Conservation (phyloP, 2,797 vertebrate species). For the Pipistrellus kuhlii region DNA sequence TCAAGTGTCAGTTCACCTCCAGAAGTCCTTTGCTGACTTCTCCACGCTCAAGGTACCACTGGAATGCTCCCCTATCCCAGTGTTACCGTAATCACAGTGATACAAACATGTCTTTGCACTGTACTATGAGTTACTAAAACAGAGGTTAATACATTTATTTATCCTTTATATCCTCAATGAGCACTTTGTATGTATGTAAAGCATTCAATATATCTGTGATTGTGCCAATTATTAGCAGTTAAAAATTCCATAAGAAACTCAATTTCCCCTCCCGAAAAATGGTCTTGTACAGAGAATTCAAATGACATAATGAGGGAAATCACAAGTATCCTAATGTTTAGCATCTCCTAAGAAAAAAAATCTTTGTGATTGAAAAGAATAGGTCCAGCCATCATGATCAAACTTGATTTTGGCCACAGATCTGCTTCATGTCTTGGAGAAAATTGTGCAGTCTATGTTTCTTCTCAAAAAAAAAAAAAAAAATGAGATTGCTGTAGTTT, state of each 20-base stretch:
- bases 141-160: not conserved
- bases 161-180: not conserved
- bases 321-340: not conserved
- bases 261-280: not conserved
- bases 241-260: not conserved
- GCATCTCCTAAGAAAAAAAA: constrained; percentile 23
- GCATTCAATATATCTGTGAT: not conserved
- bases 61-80: not conserved
- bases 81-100: not conserved
- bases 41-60: not conserved
- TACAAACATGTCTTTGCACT: not conserved
- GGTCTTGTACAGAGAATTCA: constrained; percentile 5
- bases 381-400: not conserved
- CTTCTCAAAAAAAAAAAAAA: not conserved
- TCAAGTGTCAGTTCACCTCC: constrained; percentile 1
- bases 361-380: not conserved
- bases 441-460: not conserved
- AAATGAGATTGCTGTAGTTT: not conserved
- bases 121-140: not conserved
- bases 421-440: not conserved
- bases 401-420: not conserved
- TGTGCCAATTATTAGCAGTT: not conserved
- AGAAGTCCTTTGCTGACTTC: constrained; percentile 30
- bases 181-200: not conserved
- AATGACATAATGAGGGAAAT: not conserved